Conservation (phyloP, 1,140 invertebrate genomes). For the Cherax destructor region DNA sequence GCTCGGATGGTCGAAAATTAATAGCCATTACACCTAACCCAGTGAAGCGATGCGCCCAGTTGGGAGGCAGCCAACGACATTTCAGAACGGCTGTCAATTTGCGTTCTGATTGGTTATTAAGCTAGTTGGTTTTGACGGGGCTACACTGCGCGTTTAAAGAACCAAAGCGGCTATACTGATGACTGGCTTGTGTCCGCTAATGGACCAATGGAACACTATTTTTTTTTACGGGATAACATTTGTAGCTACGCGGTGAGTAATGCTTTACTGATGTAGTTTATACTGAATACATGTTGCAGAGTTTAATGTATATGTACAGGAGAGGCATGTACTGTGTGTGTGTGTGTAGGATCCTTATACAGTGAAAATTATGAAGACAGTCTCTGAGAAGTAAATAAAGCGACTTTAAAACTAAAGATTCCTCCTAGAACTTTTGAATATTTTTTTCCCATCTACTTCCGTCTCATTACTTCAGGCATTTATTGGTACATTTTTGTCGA, state of each 20-base stretch:
- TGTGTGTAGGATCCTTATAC: too few species aligned
- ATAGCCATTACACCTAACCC: conserved; percentile 59
- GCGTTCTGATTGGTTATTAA: conserved; percentile 64
- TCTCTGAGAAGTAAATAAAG: too few species aligned
- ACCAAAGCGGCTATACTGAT: conserved; percentile 34
- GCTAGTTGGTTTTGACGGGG: conserved; percentile 33
- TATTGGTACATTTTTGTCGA: too few species aligned
- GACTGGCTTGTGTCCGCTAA: conserved; percentile 39
- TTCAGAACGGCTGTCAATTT: conserved; percentile 40
- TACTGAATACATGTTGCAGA: not conserved
- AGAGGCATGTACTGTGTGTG: too few species aligned
- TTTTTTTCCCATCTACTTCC: too few species aligned
- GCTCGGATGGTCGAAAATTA: conserved; percentile 61
- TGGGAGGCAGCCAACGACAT: conserved; percentile 56
- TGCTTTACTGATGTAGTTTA: not conserved
- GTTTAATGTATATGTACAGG: too few species aligned
- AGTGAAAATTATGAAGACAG: too few species aligned
- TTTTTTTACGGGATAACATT: conserved; percentile 23
- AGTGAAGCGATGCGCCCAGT: conserved; percentile 42
- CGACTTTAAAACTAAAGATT: too few species aligned
- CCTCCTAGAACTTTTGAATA: too few species aligned
- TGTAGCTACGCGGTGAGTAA: not conserved
- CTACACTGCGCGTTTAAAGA: conserved; percentile 41
- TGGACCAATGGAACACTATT: conserved; percentile 42
- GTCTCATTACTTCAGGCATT: too few species aligned